Conservation (phyloP, 1,140 invertebrate species). For the Harpegnathos saltator region DNA sequence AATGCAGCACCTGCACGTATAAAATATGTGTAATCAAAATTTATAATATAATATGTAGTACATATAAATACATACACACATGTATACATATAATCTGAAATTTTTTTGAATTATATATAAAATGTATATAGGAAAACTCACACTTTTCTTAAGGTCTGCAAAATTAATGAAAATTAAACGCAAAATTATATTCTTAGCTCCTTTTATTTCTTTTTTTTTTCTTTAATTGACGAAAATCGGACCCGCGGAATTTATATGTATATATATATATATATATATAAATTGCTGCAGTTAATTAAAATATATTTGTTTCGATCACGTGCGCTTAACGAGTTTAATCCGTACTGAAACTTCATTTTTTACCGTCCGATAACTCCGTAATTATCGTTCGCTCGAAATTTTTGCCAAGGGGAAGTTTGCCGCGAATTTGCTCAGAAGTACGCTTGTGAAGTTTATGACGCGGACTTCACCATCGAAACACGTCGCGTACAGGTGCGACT, state of each 20-base stretch:
- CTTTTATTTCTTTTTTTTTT: conserved; percentile 13
- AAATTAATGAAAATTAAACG: not conserved
- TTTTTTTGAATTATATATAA: not conserved
- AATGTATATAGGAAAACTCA: not conserved
- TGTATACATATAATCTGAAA: too few relatives aligned
- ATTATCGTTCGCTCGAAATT: conserved; percentile 25
- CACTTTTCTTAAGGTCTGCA: too few relatives aligned
- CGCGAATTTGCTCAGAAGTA: not conserved
- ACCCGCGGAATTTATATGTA: not conserved
- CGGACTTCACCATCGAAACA: conserved; percentile 5
- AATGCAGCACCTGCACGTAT: too few relatives aligned
- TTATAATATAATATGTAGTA: too few relatives aligned
- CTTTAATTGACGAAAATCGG: conserved; percentile 5
- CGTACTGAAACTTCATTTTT: conserved; percentile 16
- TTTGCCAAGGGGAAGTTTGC: not conserved
- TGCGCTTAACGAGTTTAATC: conserved; percentile 8
- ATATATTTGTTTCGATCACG: not conserved
- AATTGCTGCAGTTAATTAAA: conserved; percentile 28
- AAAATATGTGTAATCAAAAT: too few relatives aligned
- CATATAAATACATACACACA: too few relatives aligned
- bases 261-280: too few relatives aligned
- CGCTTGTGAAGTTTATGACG: not conserved
- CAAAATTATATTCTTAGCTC: not conserved
- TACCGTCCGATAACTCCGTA: conserved; percentile 19
- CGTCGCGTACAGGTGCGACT: not conserved